Evolutionary conservation across 2,888 invertebrate species (phyloP), one percentile per base, ranked within the genome.

Genomic region (Morpho achilles): DNA sequence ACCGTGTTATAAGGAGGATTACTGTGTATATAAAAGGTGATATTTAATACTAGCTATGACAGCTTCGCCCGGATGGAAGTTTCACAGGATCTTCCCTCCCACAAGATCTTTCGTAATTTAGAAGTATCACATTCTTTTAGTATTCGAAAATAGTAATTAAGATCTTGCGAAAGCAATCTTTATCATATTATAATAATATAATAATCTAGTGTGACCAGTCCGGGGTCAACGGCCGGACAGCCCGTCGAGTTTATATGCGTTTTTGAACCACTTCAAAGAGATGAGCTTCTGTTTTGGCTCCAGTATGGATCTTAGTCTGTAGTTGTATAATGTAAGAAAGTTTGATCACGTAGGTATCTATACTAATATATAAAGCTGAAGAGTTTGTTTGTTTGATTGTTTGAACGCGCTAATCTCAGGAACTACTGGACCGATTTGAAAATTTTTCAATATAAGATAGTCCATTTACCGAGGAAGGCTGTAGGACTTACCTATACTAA

Each of bases 81-180:
- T 70, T 73, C 66, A 73, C 58, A 61, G 64, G 67, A 66, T 56
- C n/a, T n/a, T n/a, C n/a, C n/a, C n/a, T 16, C 56, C 69, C 58
- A n/a, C n/a, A n/a, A n/a, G n/a, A n/a, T 63, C 68, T 65, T 71
- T 70, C 63, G 48, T 60, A 59, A 56, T 47, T 58, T 58, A 57
- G 63, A 42, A 61, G 69, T 61, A 66, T 63, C 66, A 68, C 70
- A 63, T 63, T 56, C 56, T 70, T 75, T 71, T 68, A 69, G 69
- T 74, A 71, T 76, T 75, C 68, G 65, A 75, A 78, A 78, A 71
- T 74, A 75, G 77, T 80, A 81, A 82, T 84, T 82, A 85, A 79
- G 73, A 79, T 75, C 75, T 75, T 73, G 74, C 74, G 70, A 71
- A 77, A 71, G 71, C 68, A 75, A 76, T 76, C 66, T 76, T 80